Conservation (phyloP, 2,797 vertebrate species). For the Furcifer pardalis region DNA sequence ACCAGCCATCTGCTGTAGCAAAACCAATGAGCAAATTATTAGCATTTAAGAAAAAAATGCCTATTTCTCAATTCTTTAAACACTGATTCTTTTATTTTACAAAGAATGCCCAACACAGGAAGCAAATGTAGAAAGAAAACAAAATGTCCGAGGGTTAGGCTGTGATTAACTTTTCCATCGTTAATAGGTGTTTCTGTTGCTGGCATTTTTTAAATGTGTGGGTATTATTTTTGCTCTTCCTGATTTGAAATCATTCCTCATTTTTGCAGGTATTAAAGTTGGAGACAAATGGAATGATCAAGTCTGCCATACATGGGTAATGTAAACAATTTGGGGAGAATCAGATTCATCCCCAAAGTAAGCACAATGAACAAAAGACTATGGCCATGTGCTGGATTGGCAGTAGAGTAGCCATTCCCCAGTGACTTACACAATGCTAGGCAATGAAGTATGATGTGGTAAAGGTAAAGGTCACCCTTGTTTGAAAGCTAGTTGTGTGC, state of each 20-base stretch:
- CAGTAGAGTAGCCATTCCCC: too few species aligned
- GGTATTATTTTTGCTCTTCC: too few species aligned
- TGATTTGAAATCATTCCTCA: neutral
- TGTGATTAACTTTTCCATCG: too few species aligned
- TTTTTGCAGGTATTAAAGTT: neutral
- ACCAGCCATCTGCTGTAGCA: conserved; percentile 28
- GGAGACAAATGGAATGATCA: neutral
- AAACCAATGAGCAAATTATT: conserved; percentile 53
- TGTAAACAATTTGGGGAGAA: neutral
- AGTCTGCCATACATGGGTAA: neutral
- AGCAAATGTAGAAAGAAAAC: neutral
- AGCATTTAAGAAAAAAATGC: conserved; percentile 62
- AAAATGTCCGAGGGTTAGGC: neutral
- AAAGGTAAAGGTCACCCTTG: too few species aligned
- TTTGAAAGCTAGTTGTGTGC: too few species aligned
- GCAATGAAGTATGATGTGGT: neutral
- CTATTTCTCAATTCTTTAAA: conserved; percentile 38
- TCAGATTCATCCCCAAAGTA: too few species aligned
- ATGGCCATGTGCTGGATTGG: too few species aligned
- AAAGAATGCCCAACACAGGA: neutral
- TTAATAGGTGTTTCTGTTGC: too few species aligned
- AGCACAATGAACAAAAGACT: neutral
- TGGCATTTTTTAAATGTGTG: too few species aligned
- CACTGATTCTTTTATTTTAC: conserved; percentile 28
- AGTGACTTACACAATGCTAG: too few species aligned